Evolutionary conservation across 2,888 invertebrate genomes (phyloP), one percentile per base, ranked within the genome.

Genomic region (Lampropteryx suffumata): DNA sequence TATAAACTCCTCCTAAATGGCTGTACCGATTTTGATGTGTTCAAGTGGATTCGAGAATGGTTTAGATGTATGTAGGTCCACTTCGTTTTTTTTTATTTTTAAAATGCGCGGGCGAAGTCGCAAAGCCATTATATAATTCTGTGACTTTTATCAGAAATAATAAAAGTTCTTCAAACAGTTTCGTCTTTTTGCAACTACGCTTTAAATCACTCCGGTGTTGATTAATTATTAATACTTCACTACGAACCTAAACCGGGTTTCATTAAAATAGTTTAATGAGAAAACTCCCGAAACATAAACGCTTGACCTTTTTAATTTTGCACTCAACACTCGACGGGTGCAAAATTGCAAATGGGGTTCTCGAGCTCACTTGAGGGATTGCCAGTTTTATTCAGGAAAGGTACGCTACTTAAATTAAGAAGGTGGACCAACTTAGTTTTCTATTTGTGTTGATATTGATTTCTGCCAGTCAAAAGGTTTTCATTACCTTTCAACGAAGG

Each of bases 211-310:
- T n/a, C n/a, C n/a, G 17, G 17, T 24, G 24, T 6, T 1, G 1
- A 24, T 7, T 5, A 7, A 5, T 24, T 55, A 41, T 26, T 50
- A 40, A 52, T 55, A 48, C 44, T 53, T 55, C 32, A 55, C 24
- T 29, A 33, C 9, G 5, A 36, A 3, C n/a, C 14, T 14, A 10
- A 21, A 33, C 2, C 7, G 11, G 54, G 34, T 60, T 54, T 58
- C 57, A 59, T 62, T 53, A 59, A 55, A 58, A 55, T 62, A 56
- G 58, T 62, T 62, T 39, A 59, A 57, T 55, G 47, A 50, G 29
- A 41, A 46, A 43, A 26, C 9, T 9, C 14, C 27, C 21, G 35
- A 43, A 43, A 7, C 12, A 17, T 10, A 24, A 11, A 28, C 10
- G 13, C 24, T 44, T 29, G 6, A 10, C 10, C 27, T 27, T 32